Evolutionary conservation across 2,888 invertebrate species (phyloP).

Genomic region (Coleophora deauratella): DNA sequence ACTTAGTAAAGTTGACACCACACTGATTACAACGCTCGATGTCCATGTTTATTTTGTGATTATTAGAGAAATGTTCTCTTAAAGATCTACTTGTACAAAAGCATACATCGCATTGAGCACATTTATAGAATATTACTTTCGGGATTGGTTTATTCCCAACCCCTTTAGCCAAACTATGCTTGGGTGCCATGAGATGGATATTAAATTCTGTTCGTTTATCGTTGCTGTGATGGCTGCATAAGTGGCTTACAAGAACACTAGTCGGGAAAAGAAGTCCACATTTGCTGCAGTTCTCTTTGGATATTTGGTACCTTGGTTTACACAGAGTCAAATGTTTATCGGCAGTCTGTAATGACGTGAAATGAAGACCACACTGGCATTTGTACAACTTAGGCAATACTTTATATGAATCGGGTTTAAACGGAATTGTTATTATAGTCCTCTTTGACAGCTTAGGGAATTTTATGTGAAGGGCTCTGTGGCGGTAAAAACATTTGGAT

Average conservation of each 20-base stretch:
- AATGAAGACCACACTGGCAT: slow-evolving; percentile 33
- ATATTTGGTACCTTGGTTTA: slow-evolving; percentile 9
- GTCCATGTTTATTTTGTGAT: neutral
- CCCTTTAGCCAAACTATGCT: too few relatives aligned
- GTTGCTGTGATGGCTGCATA: slow-evolving; percentile 31
- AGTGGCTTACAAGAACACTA: slow-evolving; percentile 26
- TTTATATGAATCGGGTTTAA: neutral
- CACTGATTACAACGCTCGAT: neutral
- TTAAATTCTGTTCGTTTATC: slow-evolving; percentile 7
- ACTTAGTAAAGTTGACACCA: neutral
- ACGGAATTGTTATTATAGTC: neutral
- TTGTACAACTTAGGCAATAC: slow-evolving; percentile 19
- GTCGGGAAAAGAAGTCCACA: slow-evolving; percentile 30
- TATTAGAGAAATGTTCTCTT: slow-evolving; percentile 6
- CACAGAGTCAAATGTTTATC: slow-evolving; percentile 24
- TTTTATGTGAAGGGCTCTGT: neutral
- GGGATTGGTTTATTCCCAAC: slow-evolving; percentile 5
- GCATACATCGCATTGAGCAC: slow-evolving; percentile 17
- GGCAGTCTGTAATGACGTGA: slow-evolving; percentile 21
- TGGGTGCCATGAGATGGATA: too few relatives aligned
- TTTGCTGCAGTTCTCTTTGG: slow-evolving; percentile 31
- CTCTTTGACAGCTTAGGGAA: neutral
- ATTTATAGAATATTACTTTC: slow-evolving; percentile 9
- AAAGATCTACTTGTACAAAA: slow-evolving; percentile 7
- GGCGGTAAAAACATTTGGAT: neutral